Base-by-base conservation (phyloP, 2,113 vertebrate species). In the Tyto alba region DNA sequence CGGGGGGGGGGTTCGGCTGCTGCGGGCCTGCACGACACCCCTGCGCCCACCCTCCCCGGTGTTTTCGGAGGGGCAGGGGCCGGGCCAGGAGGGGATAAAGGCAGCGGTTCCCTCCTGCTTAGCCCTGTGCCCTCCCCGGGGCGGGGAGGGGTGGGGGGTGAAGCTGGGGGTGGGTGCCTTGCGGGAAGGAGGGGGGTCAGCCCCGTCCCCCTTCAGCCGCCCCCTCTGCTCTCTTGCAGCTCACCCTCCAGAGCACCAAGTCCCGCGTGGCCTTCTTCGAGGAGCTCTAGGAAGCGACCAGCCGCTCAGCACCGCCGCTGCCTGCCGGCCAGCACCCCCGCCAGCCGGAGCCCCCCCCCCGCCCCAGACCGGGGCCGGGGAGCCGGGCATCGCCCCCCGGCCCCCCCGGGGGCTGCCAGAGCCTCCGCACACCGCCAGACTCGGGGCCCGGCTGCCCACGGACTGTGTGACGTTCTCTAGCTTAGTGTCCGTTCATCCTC, bases 221-320 rank as follows among this genome's bases (percentile, higher is more conserved):
- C 26, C 78, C 5, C 72, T 97, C 91, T 97, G 82, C 96, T 98
- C 90, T 96, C 96, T 98, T 97, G 90, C 99, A 99, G 99, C 98
- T 99, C 64, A 99, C 99, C 63, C 98, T 99, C 25, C 99, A 99
- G 98, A 99, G 99, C 96, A 99, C 99, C 98, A 99, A 99, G 96
- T 98, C 99, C 98, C 98, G 99, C 17, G 99, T 99, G 97, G 99
- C 99, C 97, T 99, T 98, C 98, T 99, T 99, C 94, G 99, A 99
- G 95, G 99, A 99, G 92, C 98, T 99, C 56, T 99, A 98, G 96
- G 91, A 67, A 15, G 55, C 8, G 13, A 60, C 82, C 32, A 1
- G 6, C 91, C 10, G 27, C 88, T 68, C 75, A 20, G 1, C 79
- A 6, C 86, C 12, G 25, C 96, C 47, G 94, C 96, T 78, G 92